Evolutionary conservation across 2,797 vertebrate genomes (phyloP), one percentile per base, ranked within the genome.

Genomic region (Hydrophis major): DNA sequence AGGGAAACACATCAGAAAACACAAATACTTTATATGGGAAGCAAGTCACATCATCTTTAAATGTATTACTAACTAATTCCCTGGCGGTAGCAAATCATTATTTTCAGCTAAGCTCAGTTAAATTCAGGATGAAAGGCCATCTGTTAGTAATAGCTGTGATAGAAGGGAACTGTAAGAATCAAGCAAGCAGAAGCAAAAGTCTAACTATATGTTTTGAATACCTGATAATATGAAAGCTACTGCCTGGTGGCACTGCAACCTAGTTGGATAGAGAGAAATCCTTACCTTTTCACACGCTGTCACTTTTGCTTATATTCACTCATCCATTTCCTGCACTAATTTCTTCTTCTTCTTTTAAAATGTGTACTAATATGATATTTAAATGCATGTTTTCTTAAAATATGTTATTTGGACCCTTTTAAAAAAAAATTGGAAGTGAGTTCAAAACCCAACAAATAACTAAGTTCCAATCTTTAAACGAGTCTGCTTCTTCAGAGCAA

Each of bases 181-280:
- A 83, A 83, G 90, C 89, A 93, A 96, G 60, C 25, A 92, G 1
- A 27, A 74, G 88, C 91, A 94, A 94, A 89, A 66, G 74, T 61
- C 50, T 94, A 86, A 86, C 92, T 95, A 92, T 94, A 94, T 25
- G 74, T 10, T 47, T 83, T 47, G 37, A 59, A 93, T 92, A 91
- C 88, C 95, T 93, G 93, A 53, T 94, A 95, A 92, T 93, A 94
- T 94, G 93, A 92, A 86, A 91, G 94, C 92, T 55, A 94, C 92
- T 55, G 16, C 87, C 47, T 91, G 93, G 74, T 94, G 92, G 69
- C 89, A 89, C 92, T 92, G 92, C 91, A 60, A 95, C 95, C 94
- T 95, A 91, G 53, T n/a, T 53, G 37, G n/a, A 56, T 22, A 42
- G 42, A 13, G 37, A 47, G 57, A 89, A 61, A 42, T 89, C 7